Percentiles rank a stretch among this genome's conserved stretches.
Evolutionary conservation across 2,888 invertebrate genomes (phyloP).

Genomic region (Clusia tigrina): DNA sequence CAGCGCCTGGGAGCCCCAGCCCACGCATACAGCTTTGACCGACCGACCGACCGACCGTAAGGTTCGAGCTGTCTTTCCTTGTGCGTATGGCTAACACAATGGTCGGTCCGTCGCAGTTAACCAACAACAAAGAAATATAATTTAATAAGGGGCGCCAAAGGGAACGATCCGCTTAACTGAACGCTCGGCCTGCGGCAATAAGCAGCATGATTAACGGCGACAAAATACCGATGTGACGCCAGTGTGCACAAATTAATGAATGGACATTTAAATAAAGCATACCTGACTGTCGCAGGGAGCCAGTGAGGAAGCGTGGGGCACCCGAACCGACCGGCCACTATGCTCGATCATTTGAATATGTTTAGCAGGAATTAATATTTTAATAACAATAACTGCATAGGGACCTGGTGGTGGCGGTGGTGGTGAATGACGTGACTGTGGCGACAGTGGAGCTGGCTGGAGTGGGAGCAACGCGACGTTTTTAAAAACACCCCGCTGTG

Average conservation of each 20-base stretch:
- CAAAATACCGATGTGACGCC: constrained; percentile 63
- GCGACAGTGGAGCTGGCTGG: constrained; percentile 19
- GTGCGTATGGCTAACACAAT: constrained; percentile 5
- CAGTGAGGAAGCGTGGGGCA: neutral
- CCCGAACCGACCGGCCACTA: neutral
- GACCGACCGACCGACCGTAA: neutral
- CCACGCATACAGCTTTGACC: neutral
- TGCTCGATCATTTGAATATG: constrained; percentile 49
- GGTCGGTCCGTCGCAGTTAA: constrained; percentile 10
- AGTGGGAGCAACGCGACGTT: neutral
- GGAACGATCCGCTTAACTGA: constrained; percentile 25
- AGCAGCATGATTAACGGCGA: constrained; percentile 59
- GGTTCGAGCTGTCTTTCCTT: neutral
- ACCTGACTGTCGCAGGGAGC: neutral
- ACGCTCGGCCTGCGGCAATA: constrained; percentile 43
- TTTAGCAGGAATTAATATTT: constrained; percentile 59
- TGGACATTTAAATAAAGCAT: constrained; percentile 27
- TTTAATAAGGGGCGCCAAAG: constrained; percentile 13
- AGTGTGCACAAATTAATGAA: constrained; percentile 55
- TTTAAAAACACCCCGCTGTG: constrained; percentile 1
- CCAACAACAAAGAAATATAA: constrained; percentile 6
- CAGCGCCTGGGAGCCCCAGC: no score
- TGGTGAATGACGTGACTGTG: constrained; percentile 13
- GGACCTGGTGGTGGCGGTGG: constrained; percentile 21
- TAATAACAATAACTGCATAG: constrained; percentile 54